Evolutionary conservation across 2,888 invertebrate species (phyloP).

Genomic region (Archaeoteleia sp.): DNA sequence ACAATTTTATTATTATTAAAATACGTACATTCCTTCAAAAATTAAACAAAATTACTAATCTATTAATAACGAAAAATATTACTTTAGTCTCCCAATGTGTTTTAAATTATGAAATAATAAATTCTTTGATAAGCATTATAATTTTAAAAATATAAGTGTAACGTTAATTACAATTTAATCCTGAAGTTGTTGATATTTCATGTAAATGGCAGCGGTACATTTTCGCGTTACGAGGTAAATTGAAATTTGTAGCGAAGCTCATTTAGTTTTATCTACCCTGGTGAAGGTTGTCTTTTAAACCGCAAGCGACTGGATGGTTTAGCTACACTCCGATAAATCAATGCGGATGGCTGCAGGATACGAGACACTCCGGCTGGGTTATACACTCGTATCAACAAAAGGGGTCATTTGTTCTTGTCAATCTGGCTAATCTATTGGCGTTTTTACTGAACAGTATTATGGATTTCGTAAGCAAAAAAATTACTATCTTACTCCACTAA

Average conservation of each 20-base stretch:
- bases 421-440: conserved; percentile 35
- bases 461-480: conserved; percentile 25
- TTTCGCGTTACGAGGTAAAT: no score
- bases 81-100: no score
- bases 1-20: no score
- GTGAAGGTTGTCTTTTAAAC: conserved; percentile 32
- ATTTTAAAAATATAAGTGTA: no score
- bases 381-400: conserved; percentile 29
- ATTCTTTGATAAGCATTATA: no score
- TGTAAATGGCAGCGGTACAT: no score
- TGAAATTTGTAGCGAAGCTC: conserved; percentile 21
- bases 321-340: conserved; percentile 36
- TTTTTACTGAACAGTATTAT: conserved; percentile 23
- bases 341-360: conserved; percentile 24
- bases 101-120: no score
- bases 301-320: conserved; percentile 21
- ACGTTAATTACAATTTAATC: no score
- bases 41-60: no score
- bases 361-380: conserved; percentile 38
- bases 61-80: no score
- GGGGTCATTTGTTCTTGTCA: conserved; percentile 38
- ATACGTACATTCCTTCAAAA: no score
- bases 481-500: background rate
- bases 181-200: no score
- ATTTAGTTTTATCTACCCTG: conserved; percentile 27